Evolutionary conservation across 2,797 vertebrate species (phyloP).

Genomic region (Limnodromus scolopaceus): DNA sequence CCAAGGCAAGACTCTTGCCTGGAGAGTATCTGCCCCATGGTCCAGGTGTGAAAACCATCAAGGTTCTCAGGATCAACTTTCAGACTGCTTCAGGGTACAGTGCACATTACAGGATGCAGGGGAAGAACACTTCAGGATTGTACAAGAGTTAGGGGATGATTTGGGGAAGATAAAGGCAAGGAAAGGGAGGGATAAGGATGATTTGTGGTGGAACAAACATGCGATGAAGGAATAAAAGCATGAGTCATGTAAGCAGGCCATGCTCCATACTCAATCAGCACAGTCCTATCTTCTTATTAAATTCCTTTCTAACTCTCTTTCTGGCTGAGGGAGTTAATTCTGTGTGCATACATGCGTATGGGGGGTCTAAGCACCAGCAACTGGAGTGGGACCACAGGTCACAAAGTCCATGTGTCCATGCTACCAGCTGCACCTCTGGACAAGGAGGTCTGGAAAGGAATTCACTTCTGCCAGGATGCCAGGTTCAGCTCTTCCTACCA

Average conservation of each 20-base stretch:
- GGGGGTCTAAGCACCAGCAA: neutral
- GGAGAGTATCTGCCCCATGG: neutral
- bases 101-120: neutral
- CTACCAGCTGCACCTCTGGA: neutral
- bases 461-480: neutral
- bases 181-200: neutral
- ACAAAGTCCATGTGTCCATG: neutral
- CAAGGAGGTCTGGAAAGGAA: neutral
- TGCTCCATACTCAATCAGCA: neutral
- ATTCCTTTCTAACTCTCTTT: neutral
- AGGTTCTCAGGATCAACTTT: neutral
- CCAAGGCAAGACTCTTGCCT: neutral
- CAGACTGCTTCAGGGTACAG: neutral
- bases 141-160: too few species aligned
- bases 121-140: neutral
- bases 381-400: too few species aligned
- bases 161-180: neutral
- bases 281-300: neutral
- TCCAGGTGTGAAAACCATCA: neutral
- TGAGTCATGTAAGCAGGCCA: neutral
- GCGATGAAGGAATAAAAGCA: neutral
- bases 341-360: rapidly evolving
- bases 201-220: neutral
- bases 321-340: neutral
- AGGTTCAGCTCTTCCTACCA: neutral